A percentile compares a stretch with the other conserved stretches of the same genome.
Conservation (phyloP, 2,888 invertebrate species). For the Cartodere bifasciata region DNA sequence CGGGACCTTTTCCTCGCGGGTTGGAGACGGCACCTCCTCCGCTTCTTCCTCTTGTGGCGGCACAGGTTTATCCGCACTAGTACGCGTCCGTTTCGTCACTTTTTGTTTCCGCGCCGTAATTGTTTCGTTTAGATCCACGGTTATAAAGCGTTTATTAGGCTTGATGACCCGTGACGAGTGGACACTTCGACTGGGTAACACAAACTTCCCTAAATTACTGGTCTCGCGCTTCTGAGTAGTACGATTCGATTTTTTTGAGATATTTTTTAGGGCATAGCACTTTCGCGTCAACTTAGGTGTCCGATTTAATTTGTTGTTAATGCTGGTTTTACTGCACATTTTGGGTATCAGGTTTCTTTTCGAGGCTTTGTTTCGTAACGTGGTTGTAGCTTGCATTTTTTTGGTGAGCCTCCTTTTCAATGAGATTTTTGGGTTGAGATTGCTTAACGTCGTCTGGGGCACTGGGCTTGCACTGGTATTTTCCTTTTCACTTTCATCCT, state of each 20-base stretch:
- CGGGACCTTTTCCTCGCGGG: conserved; percentile 33
- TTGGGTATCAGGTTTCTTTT: conserved; percentile 25
- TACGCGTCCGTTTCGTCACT: conserved; percentile 23
- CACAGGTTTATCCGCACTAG: conserved; percentile 12
- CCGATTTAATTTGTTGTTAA: conserved; percentile 16
- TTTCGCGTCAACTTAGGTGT: conserved; percentile 18
- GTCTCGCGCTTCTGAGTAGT: conserved; percentile 20
- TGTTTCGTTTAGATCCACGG: conserved; percentile 38
- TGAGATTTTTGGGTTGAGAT: conserved; percentile 34
- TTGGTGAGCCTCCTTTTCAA: conserved; percentile 24
- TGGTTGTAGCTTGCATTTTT: conserved; percentile 23
- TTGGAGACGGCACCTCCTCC: conserved; percentile 29
- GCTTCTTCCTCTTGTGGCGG: conserved; percentile 15
- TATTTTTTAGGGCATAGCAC: conserved; percentile 13
- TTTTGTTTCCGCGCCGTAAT: conserved; percentile 29
- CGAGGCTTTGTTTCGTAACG: conserved; percentile 20
- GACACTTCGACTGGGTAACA: conserved; percentile 67
- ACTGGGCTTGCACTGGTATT: conserved; percentile 38
- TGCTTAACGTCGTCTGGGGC: no score
- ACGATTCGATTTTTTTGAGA: conserved; percentile 13
- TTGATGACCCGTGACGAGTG: conserved; percentile 80
- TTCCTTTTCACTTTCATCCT: conserved; percentile 26
- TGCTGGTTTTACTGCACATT: conserved; percentile 22
- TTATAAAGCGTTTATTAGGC: conserved; percentile 75
- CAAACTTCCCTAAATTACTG: conserved; percentile 47